Evolutionary conservation across 2,797 vertebrate species (phyloP), one percentile per base, ranked within the genome.

Genomic region (Varecia variegata): DNA sequence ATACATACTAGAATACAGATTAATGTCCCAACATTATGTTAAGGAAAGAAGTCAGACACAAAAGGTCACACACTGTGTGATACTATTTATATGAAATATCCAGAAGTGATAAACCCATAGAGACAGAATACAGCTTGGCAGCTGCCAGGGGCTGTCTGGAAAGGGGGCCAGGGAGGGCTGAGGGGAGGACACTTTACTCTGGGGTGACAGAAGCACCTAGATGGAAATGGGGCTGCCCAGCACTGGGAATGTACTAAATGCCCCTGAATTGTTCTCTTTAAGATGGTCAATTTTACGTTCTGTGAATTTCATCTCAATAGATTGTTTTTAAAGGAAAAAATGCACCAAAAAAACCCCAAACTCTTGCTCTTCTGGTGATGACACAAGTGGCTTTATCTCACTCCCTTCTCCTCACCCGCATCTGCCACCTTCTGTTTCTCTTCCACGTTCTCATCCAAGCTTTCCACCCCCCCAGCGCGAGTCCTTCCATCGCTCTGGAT

Each of bases 351-450:
- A 71, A 73, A n/a, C 10, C 6, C 20, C 11, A 52, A 32, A 30
- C 8, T 38, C 2, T 15, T 10, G 18, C 8, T 27, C 67, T 30
- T 58, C 35, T 25, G 50, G 3, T 0, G 10, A 67, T 21, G 21
- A 17, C 30, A 3, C 40, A 15, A 12, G 67, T 0, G 7, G 40
- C 21, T 9, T 18, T 8, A 5, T 0, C 27, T 4, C 18, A 2
- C 40, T 40, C 12, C 21, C 13, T 88, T n/a, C 17, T 40, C 15
- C 14, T 6, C 25, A 3, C 18, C 15, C 27, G 25, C 14, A 5
- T 27, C 62, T 7, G 20, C 47, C 68, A 6, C 14, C n/a, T 27
- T n/a, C 25, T 35, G 8, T 71, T 15, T 13, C 56, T 27, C 35
- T 35, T 62, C 23, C 7, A 12, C 5, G 3, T 25, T 58, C 60